Evolutionary conservation across 1,140 invertebrate species (phyloP).

Genomic region (Venturia canescens): DNA sequence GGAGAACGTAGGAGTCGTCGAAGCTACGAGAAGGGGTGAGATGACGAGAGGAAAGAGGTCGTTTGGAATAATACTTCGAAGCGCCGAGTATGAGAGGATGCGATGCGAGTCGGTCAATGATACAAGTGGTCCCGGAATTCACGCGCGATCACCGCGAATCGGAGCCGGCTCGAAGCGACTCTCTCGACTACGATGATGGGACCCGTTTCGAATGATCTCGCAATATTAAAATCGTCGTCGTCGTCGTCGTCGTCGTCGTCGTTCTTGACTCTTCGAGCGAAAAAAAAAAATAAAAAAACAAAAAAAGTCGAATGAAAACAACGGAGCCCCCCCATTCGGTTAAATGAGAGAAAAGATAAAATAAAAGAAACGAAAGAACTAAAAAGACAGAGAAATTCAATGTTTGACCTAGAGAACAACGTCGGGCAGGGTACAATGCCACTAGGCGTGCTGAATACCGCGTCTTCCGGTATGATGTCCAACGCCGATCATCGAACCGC

Average conservation of each 20-base stretch:
- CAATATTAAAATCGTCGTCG: slow-evolving; percentile 26
- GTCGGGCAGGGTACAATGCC: slow-evolving; percentile 87
- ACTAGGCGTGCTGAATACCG: slow-evolving; percentile 80
- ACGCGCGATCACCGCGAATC: neutral
- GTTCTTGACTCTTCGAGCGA: slow-evolving; percentile 7
- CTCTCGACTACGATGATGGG: neutral
- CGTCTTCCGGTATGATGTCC: slow-evolving; percentile 70
- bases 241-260: no score
- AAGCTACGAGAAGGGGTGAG: neutral
- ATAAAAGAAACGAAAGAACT: slow-evolving; percentile 30
- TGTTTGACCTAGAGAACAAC: slow-evolving; percentile 81
- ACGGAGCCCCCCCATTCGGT: slow-evolving; percentile 19
- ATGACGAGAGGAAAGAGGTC: neutral
- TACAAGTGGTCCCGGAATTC: slow-evolving; percentile 23
- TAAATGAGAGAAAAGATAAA: slow-evolving; percentile 21
- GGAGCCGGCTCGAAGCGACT: neutral
- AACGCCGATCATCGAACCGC: slow-evolving; percentile 60
- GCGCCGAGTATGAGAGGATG: slow-evolving; percentile 1
- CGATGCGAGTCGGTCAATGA: neutral
- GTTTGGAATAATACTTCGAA: neutral
- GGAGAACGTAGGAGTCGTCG: neutral
- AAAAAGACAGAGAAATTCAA: slow-evolving; percentile 39
- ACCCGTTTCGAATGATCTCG: neutral
- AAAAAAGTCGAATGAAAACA: neutral
- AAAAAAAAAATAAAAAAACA: no score